Percentiles rank a stretch among this genome's conserved stretches.
phyloP scores from a whole-genome alignment of 2,113 vertebrate genomes.

The Collichthys lucidus region DNA sequence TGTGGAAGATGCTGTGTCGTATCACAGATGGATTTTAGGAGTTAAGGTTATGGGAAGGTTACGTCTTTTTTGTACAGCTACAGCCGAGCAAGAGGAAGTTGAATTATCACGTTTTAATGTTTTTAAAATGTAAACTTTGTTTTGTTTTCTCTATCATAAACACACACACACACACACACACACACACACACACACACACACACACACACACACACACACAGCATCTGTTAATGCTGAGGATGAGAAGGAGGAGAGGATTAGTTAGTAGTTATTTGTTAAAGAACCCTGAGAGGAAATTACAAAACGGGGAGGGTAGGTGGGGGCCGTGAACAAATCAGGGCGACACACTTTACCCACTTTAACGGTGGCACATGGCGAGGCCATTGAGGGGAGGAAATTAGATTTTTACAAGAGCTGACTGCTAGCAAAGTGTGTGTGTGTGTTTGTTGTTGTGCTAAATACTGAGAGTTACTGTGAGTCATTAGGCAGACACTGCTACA shows the following conservation, averaged over 20 bases:
- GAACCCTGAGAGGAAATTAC: conserved; percentile 59
- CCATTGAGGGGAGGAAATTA: conserved; percentile 68
- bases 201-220: background rate
- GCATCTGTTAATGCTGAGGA: conserved; percentile 21
- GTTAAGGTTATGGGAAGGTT: background rate
- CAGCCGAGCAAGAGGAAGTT: background rate
- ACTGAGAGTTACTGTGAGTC: conserved; percentile 58
- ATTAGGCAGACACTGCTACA: conserved; percentile 59
- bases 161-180: too few species aligned
- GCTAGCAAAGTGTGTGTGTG: conserved; percentile 43
- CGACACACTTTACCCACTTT: conserved; percentile 58
- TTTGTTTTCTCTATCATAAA: background rate
- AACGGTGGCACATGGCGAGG: conserved; percentile 63
- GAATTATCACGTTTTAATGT: background rate
- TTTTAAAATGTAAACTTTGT: background rate
- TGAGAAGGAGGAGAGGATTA: conserved; percentile 39
- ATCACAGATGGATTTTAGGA: background rate
- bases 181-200: too few species aligned
- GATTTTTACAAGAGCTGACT: conserved; percentile 70
- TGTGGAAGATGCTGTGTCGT: background rate
- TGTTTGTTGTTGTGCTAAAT: conserved; percentile 60
- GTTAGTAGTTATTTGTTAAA: conserved; percentile 48
- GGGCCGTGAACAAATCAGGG: conserved; percentile 67
- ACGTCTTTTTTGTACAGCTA: background rate
- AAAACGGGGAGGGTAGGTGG: conserved; percentile 2